These are phyloP conservation scores for Ceratotherium simum DNA, from an alignment of 2,113 vertebrate species.

Conservation along the genomic window DNA sequence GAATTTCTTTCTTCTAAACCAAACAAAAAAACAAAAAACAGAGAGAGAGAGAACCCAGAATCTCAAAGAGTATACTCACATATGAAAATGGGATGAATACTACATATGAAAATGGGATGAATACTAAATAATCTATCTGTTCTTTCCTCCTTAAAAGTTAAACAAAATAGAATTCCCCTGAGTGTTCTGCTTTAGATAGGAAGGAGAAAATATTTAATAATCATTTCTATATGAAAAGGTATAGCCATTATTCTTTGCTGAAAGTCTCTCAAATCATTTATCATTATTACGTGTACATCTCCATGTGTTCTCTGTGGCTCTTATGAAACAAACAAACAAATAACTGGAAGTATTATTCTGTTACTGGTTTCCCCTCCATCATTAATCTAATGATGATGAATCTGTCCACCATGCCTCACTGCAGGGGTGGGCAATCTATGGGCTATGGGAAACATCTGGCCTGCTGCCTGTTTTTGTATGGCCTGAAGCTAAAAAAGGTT, in stretches of 20 bases:
- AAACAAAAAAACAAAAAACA: not conserved
- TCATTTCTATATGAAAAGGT: not conserved
- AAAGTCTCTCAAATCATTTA: not conserved
- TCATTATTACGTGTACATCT: not conserved
- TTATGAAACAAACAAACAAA: not conserved
- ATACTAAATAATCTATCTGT: not conserved
- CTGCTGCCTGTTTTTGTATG: not conserved
- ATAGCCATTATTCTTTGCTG: not conserved
- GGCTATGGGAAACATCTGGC: not conserved
- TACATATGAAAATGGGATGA: not conserved
- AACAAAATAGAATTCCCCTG: not conserved
- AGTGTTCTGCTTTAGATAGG: not conserved
- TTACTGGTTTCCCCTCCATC: not conserved
- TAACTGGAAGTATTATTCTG: not conserved
- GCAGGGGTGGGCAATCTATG: fast-evolving
- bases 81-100: not conserved
- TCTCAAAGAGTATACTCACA: not conserved
- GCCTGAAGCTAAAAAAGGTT: not conserved
- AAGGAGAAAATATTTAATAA: not conserved
- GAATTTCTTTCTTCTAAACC: not conserved
- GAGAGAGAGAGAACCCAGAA: not conserved
- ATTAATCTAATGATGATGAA: not conserved
- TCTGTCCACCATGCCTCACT: not conserved
- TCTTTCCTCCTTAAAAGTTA: not conserved
- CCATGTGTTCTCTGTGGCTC: not conserved